Evolutionary conservation across 2,797 vertebrate species (phyloP), one percentile per base, ranked within the genome.

Genomic region (Pelodytes ibericus): DNA sequence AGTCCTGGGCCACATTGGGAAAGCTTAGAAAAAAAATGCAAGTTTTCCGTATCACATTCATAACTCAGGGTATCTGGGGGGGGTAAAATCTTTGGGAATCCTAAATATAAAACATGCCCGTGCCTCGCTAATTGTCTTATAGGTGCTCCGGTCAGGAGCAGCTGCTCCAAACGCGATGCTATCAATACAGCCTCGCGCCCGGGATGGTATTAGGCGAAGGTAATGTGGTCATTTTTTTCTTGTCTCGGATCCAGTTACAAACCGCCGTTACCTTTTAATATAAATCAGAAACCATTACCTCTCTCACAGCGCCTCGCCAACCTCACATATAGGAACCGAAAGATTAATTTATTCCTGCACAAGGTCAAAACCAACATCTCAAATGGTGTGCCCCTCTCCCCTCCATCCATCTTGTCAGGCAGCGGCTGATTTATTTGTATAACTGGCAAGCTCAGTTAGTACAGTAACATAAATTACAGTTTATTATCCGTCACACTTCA

Each of bases 281-380:
- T 56, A 58, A 58, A 36, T 64, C 18, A 29, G 26, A 51, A 18
- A 29, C 2, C 24, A 27, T 25, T 25, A 16, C 9, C 18, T 16
- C 31, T 30, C 27, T 59, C 7, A 13, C 24, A 27, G 39, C 39
- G 36, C 26, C 22, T 62, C 24, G 13, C 44, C 39, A 15, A 56
- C 39, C 61, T 7, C 41, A 18, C 20, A 53, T 29, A 72, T 60
- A 66, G 72, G 36, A 67, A 24, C 7, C 3, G 25, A 11, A 61
- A 75, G 57, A 75, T 75, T 41, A 60, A 75, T 75, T 68, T 39
- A 68, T 67, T 26, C 64, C 36, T 25, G 20, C 63, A 61, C 70
- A 78, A 78, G 76, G 76, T 78, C 76, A 75, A 68, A 60, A 68
- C 30, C 75, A 51, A 64, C 63, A 30, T 66, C 70, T 78, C 59